Base-by-base conservation (phyloP, 2,888 invertebrate species). In the Candidula unifasciata region DNA sequence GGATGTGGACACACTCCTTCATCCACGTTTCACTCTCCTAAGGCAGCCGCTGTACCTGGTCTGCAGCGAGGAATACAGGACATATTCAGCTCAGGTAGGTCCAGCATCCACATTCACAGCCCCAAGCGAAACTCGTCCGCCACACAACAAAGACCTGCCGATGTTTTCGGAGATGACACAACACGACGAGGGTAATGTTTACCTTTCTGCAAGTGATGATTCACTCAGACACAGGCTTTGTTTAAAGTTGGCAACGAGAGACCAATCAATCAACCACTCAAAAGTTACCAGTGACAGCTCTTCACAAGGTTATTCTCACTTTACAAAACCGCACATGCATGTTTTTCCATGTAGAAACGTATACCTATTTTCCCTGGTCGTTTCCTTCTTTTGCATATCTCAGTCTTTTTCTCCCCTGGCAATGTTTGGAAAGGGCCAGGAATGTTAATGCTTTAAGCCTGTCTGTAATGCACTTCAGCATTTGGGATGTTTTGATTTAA, bases 251-350 rank as follows among this genome's bases (percentile, higher is more conserved):
- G 6, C 5, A 3, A 16, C 8, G 37, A 33, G 71, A 44, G 44
- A 3, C 24, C 71, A 8, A 71, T 71, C 71, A 71, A 71, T 71
- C 71, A 71, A n/a, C 24, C n/a, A n/a, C 44, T 8, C 60, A 60
- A 60, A 13, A 60, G 21, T 5, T 21, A 60, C 44, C 71, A 71
- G 44, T 24, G 37, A 71, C 71, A n/a, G 16, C 44, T 5, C 44
- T 24, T 44, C 37, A 71, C 71, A 71, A 37, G n/a, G 6, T n/a
- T 13, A n/a, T 35, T 5, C n/a, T 71, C 37, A 44, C 37, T 44
- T 24, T 24, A 24, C 24, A 37, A 24, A 71, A 37, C 44, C 33
- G 13, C 37, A n/a, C 71, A 71, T 71, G 71, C 37, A 37, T 60
- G 10, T 35, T 33, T 68, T 16, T 68, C 10, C 68, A 35, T 10